Conservation (phyloP, 2,113 vertebrate species). For the Lichenostomus cassidix region DNA sequence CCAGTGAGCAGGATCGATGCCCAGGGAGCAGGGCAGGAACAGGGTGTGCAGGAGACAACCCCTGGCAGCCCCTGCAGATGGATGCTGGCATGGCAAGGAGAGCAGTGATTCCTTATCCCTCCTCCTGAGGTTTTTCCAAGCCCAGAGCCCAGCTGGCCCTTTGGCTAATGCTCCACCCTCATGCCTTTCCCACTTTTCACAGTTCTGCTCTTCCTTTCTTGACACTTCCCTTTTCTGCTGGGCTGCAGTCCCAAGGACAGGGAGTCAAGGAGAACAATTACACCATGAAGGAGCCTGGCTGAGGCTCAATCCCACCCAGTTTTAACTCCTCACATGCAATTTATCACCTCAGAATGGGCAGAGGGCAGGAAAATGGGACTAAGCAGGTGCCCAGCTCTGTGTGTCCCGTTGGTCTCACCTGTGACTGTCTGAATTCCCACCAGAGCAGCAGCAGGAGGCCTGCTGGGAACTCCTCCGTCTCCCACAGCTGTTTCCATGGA, state of each 20-base stretch:
- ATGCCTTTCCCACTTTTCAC: neutral
- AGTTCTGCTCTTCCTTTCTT: neutral
- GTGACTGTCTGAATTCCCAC: neutral
- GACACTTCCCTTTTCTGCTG: neutral
- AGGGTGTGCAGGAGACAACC: neutral
- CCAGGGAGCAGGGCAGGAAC: neutral
- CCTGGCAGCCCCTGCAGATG: neutral
- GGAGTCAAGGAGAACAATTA: neutral
- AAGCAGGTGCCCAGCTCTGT: neutral
- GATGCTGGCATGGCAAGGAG: neutral
- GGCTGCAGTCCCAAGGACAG: neutral
- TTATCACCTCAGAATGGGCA: neutral
- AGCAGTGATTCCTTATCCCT: neutral
- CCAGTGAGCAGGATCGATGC: fast-evolving
- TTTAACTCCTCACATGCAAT: neutral
- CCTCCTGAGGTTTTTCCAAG: neutral
- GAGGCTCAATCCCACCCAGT: neutral
- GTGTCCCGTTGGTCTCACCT: neutral
- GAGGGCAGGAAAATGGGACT: neutral
- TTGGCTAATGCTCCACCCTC: neutral
- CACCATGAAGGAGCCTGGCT: fast-evolving
- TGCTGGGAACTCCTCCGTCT: neutral
- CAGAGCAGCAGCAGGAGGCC: neutral
- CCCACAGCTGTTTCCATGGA: neutral
- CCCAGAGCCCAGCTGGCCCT: neutral